These are phyloP conservation scores for Phenganax marumi DNA, from an alignment of 92 coral and sea anemone species.

Conservation along the genomic window DNA sequence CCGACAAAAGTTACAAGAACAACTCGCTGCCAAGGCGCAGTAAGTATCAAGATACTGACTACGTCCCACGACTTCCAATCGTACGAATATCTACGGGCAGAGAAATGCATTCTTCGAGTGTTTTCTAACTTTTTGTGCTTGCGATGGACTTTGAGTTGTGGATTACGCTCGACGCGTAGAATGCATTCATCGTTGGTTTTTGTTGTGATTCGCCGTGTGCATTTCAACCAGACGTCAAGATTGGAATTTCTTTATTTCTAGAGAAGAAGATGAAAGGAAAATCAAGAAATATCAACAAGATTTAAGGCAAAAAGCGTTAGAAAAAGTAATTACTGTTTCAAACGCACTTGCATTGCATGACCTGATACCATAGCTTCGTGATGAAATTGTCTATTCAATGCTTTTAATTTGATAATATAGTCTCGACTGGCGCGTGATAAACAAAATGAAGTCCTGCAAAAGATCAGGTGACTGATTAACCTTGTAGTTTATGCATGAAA, in stretches of 20 bases:
- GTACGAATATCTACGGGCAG: not conserved
- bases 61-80: not conserved
- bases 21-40: conserved; percentile 86
- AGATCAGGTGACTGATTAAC: conserved; percentile 63
- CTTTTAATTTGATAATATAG: conserved; percentile 35
- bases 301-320: conserved; percentile 74
- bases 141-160: no score
- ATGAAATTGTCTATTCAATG: conserved; percentile 1
- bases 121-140: not conserved
- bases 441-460: conserved; percentile 84
- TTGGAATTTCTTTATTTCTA: conserved; percentile 4
- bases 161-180: no score
- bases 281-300: conserved; percentile 83
- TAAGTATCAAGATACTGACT: conserved; percentile 24
- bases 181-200: no score
- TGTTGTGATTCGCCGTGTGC: no score
- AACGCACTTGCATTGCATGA: not conserved
- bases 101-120: not conserved
- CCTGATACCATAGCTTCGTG: not conserved
- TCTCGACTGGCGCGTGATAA: conserved; percentile 71
- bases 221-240: no score
- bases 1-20: conserved; percentile 87
- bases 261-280: conserved; percentile 86
- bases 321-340: conserved; percentile 61
- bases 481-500: not conserved